phyloP scores from a whole-genome alignment of 2,888 invertebrate genomes.

The Phyto melanocephala region DNA sequence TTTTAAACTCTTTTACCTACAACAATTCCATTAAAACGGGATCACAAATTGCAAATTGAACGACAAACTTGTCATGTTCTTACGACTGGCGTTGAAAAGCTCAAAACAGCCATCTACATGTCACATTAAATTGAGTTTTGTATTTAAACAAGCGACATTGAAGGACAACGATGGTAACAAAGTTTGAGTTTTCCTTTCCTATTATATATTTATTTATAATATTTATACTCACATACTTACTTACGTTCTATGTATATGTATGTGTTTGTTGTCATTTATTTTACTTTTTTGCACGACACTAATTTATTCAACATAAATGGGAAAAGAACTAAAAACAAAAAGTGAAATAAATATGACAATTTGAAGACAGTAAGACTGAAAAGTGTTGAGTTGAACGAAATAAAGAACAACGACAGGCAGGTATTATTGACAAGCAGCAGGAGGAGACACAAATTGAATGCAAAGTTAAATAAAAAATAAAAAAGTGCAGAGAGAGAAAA shows the following conservation, averaged over 20 bases:
- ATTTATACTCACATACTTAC: too few species aligned
- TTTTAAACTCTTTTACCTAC: too few species aligned
- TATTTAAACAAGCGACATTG: conserved; percentile 26
- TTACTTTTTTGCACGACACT: not conserved
- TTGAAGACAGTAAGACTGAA: not conserved
- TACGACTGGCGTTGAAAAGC: too few species aligned
- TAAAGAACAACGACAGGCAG: not conserved
- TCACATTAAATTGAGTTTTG: conserved; percentile 52
- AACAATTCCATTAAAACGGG: too few species aligned
- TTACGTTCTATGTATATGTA: too few species aligned
- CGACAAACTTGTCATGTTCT: too few species aligned
- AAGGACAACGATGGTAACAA: conserved; percentile 20
- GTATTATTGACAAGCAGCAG: not conserved
- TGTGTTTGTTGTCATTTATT: not conserved
- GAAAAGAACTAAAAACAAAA: not conserved
- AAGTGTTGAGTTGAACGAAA: not conserved
- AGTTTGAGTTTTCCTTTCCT: not conserved
- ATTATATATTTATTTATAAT: too few species aligned
- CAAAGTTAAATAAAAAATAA: not conserved
- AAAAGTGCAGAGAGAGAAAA: too few species aligned
- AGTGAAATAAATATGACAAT: not conserved
- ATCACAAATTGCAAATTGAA: too few species aligned
- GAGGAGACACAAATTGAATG: not conserved
- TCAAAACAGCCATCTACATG: not conserved
- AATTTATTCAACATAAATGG: not conserved